Evolutionary conservation across 2,797 vertebrate genomes (phyloP), one percentile per base, ranked within the genome.

Genomic region (Macropus fuliginosus): DNA sequence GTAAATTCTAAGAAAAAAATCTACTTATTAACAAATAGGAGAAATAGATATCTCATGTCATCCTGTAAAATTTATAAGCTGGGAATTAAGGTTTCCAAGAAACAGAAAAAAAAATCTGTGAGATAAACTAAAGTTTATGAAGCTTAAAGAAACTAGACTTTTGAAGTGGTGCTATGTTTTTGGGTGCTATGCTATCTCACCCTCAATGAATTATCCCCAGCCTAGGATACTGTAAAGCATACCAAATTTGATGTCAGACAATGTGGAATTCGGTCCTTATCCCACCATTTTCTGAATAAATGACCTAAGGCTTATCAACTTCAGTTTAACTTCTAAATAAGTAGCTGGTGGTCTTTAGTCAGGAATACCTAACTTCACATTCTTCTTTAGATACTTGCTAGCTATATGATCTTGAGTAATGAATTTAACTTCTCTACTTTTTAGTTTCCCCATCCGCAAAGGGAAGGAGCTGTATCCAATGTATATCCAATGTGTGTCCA

Each of bases 91-190:
- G 1, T 46, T 96, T 97, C 90, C 91, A 27, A 94, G 24, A 94
- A 96, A 2, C 29, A 91, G 92, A 97, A 93, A 13, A 97, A 93
- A 12, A 94, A 2, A 93, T 94, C 14, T 34, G 91, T 31, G 13
- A 89, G 57, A 91, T 97, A 91, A 96, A 94, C 91, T 94, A 14
- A 90, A 95, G 54, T 96, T 96, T 92, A 92, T 95, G 91, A 52
- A 24, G 56, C n/a, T 90, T 95, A 96, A 94, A 13, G 94, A 4
- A 59, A 0, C 66, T 94, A 8, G 54, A 56, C 14, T 90, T 74
- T 62, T 81, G 27, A 92, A 62, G 59, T 14, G 93, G 74, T 31
- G 91, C 29, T 91, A 54, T 55, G 28, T 3, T 54, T 16, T 2
- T 59, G 91, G n/a, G 90, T 87, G 56, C 21, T 74, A 40, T 21